Conservation (phyloP, 2,113 vertebrate species). For the Madoqua kirkii region DNA sequence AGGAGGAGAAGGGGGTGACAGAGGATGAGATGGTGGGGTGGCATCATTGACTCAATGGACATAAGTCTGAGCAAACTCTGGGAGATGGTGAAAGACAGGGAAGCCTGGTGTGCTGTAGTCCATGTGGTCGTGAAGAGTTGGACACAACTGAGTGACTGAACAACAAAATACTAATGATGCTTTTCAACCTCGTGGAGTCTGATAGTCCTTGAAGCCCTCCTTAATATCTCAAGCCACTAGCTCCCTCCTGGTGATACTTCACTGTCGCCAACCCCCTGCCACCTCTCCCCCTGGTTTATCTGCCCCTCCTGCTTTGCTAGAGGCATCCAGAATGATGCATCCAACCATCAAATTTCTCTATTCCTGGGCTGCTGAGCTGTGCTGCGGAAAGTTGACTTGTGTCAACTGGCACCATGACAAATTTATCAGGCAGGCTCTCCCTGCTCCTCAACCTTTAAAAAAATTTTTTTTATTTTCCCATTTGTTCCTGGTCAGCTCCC, state of each 20-base stretch:
- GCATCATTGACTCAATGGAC: not conserved
- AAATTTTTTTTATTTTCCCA: not conserved
- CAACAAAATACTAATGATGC: not conserved
- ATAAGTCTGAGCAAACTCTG: not conserved
- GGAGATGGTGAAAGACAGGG: not conserved
- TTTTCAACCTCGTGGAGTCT: not conserved
- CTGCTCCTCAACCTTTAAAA: not conserved
- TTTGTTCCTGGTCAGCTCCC: constrained; percentile 19
- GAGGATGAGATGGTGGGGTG: not conserved
- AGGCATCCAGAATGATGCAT: not conserved
- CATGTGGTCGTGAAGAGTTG: not conserved
- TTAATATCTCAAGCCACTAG: not conserved
- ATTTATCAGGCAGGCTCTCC: not conserved
- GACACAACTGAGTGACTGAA: not conserved
- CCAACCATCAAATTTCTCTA: not conserved
- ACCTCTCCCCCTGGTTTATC: not conserved
- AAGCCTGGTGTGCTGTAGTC: not conserved
- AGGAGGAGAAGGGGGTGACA: not conserved
- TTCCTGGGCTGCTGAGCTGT: not conserved
- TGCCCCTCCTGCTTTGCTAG: not conserved
- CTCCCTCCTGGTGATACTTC: not conserved
- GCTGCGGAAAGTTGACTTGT: not conserved
- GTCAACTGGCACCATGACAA: not conserved
- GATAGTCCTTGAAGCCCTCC: not conserved
- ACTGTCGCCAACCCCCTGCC: fast-evolving